Conservation (phyloP, 1,140 invertebrate genomes). For the Oryctes rhinoceros region DNA sequence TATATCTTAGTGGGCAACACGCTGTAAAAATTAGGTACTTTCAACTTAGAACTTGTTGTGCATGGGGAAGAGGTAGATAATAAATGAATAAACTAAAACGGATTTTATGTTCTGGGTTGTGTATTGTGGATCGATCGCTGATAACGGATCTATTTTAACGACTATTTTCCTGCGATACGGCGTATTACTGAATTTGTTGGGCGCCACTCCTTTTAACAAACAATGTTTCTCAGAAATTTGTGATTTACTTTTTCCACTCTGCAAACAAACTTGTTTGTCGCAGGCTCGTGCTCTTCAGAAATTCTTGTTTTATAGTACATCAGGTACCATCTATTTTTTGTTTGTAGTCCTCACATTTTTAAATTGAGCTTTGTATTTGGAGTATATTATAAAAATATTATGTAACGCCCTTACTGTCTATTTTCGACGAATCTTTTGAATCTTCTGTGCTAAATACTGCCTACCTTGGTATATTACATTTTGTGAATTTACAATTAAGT, state of each 20-base stretch:
- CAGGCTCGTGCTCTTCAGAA: not conserved
- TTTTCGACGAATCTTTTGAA: too few species aligned
- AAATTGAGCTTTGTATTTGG: too few species aligned
- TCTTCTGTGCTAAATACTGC: too few species aligned
- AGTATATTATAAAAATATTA: too few species aligned
- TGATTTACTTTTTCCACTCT: not conserved
- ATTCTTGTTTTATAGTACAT: not conserved
- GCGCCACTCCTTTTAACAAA: not conserved
- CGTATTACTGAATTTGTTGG: constrained; percentile 12
- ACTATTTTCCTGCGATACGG: constrained; percentile 6
- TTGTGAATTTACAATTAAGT: too few species aligned
- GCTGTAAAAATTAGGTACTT: constrained; percentile 1
- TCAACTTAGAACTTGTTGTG: not conserved
- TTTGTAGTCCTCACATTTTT: too few species aligned
- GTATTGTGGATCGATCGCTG: not conserved
- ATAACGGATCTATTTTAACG: constrained; percentile 4
- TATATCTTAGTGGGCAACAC: constrained; percentile 8
- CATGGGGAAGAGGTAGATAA: not conserved
- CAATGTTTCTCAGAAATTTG: not conserved
- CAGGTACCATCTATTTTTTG: too few species aligned
- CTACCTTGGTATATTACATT: too few species aligned
- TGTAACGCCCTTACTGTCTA: too few species aligned
- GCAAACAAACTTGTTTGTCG: not conserved
- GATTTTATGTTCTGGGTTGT: constrained; percentile 14
- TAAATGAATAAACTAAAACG: constrained; percentile 17